A percentile compares a stretch with the other conserved stretches of the same genome.
phyloP scores from a whole-genome alignment of 2,888 invertebrate genomes.

The Xestia sexstrigata region DNA sequence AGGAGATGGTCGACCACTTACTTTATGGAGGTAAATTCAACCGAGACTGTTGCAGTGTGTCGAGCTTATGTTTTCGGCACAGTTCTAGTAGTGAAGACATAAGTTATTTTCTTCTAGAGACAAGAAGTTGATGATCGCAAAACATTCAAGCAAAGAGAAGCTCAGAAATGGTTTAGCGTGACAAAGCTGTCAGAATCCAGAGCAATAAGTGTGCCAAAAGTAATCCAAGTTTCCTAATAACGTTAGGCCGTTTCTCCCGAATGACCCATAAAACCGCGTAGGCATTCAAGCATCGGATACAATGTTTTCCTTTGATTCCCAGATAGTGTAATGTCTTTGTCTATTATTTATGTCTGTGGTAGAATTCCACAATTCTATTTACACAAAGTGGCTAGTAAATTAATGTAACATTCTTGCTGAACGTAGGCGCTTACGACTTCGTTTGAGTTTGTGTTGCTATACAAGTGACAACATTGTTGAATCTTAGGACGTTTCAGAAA shows the following conservation, averaged over 20 bases:
- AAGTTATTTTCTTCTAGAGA: not conserved
- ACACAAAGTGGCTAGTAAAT: slow-evolving; percentile 50
- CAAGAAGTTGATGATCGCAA: not conserved
- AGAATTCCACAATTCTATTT: slow-evolving; percentile 44
- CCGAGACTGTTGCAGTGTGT: not conserved
- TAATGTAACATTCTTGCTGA: slow-evolving; percentile 50
- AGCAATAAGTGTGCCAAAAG: slow-evolving; percentile 8
- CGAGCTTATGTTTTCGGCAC: not conserved
- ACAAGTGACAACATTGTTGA: not conserved
- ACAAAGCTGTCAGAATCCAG: not conserved
- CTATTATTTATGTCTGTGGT: slow-evolving; percentile 43
- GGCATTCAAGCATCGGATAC: slow-evolving; percentile 1
- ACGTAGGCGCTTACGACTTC: slow-evolving; percentile 39
- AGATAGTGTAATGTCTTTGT: slow-evolving; percentile 39
- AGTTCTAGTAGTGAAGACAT: not conserved
- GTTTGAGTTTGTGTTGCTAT: slow-evolving; percentile 18
- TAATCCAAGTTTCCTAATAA: slow-evolving; percentile 17
- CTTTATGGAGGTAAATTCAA: not conserved
- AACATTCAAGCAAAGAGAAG: not conserved
- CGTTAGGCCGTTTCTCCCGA: slow-evolving; percentile 16
- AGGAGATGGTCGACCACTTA: not conserved
- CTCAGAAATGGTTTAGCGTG: not conserved
- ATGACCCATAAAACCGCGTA: slow-evolving; percentile 45
- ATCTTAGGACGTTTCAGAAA: not conserved
- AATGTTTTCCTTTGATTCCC: slow-evolving; percentile 43